phyloP scores from a whole-genome alignment of 1,140 invertebrate genomes.

The Drosophila neocordata region DNA sequence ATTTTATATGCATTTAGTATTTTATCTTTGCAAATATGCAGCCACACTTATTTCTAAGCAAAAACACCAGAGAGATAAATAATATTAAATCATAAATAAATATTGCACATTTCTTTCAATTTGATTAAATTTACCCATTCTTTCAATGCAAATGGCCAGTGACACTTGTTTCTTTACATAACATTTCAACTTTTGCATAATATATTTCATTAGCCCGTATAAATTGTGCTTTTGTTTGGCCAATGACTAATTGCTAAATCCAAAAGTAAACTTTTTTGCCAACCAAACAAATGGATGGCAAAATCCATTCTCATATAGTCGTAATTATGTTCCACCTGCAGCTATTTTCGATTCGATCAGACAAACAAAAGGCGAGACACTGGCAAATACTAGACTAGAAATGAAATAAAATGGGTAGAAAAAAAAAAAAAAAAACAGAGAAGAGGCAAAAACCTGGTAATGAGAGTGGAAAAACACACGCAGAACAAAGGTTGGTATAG shows the following conservation, averaged over 20 bases:
- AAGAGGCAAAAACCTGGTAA: constrained; percentile 76
- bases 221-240: not conserved
- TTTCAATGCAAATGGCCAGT: not conserved
- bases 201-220: constrained; percentile 2
- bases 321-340: constrained; percentile 38
- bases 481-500: not conserved
- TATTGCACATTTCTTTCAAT: not conserved
- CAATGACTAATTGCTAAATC: constrained; percentile 6
- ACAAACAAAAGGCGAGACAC: constrained; percentile 38
- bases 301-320: constrained; percentile 14
- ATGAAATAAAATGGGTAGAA: constrained; percentile 54
- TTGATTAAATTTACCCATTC: not conserved
- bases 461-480: constrained; percentile 48
- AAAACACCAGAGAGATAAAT: too few species aligned
- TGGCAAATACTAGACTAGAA: constrained; percentile 26
- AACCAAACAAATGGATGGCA: not conserved
- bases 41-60: not conserved
- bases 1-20: not conserved
- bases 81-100: not conserved
- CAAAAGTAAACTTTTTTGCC: not conserved
- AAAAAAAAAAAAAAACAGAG: constrained; percentile 70
- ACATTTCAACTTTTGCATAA: not conserved
- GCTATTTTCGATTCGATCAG: constrained; percentile 55
- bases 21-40: not conserved
- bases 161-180: not conserved